Evolutionary conservation across 2,113 vertebrate genomes (phyloP), one percentile per base, ranked within the genome.

Genomic region (Gambusia affinis): DNA sequence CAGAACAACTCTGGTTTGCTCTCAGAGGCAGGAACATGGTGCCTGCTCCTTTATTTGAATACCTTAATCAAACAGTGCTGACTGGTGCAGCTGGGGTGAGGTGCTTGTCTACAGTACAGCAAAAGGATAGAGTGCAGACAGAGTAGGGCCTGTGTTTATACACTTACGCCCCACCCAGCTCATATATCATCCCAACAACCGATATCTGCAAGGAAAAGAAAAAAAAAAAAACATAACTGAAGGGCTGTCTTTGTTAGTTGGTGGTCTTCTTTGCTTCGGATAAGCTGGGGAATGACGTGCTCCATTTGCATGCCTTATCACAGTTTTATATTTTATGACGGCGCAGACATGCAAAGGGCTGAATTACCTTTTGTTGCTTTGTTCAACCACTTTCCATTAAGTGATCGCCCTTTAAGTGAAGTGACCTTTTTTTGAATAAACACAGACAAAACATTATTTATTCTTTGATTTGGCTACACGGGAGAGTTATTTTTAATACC

Each of bases 111-210:
- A 85, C 84, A 81, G 83, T 88, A 84, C 64, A 81, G 84, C 81
- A 85, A 64, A 72, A 75, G 78, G 60, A 81, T 30, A 63, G 72
- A 83, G 80, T 60, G 65, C 60, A 84, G 75, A 78, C 74, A 82
- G 84, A 87, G 78, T 15, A 65, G 61, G 84, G 79, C 86, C 79
- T 73, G 79, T 93, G 88, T 90, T 92, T 90, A 89, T 88, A 86
- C 87, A 83, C 76, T 67, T 83, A 79, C 31, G 90, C 89, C 88
- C 87, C 91, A 91, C 92, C 92, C 91, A 90, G 88, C 90, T 93
- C 91, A 91, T 93, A 91, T 92, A 91, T 89, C 87, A 88, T 93
- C 84, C 87, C 87, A 89, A 90, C 90, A 91, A 90, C 88, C 91
- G 90, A 92, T 92, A 91, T 91, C 88, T 89, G 88, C 88, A 75